A percentile compares a stretch with the other conserved stretches of the same genome.
phyloP scores from a whole-genome alignment of 1,140 invertebrate genomes.

The Oncopeltus fasciatus region DNA sequence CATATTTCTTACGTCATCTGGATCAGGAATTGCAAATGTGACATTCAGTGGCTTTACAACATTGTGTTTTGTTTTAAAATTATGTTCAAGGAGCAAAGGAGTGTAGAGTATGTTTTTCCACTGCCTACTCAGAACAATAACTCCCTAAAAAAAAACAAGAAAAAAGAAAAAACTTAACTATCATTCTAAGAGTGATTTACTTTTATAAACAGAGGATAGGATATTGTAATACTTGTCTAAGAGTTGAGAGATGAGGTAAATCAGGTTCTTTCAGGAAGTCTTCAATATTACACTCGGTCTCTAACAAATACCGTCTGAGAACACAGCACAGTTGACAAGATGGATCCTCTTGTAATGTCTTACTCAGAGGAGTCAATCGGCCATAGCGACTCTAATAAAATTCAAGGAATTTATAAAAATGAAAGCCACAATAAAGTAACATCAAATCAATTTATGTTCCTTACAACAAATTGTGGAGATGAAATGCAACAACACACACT shows the following conservation, averaged over 20 bases:
- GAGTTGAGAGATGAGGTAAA: conserved; percentile 70
- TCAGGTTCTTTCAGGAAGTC: conserved; percentile 66
- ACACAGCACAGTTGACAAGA: conserved; percentile 86
- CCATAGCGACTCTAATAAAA: conserved; percentile 72
- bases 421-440: neutral
- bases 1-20: conserved; percentile 49
- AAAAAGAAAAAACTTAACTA: conserved; percentile 13
- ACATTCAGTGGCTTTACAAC: conserved; percentile 70
- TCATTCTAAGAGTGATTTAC: neutral
- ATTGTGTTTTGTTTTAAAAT: conserved; percentile 59
- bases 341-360: conserved; percentile 87
- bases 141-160: conserved; percentile 43
- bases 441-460: no score
- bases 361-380: conserved; percentile 72
- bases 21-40: conserved; percentile 69
- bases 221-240: conserved; percentile 49
- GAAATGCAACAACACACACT: no score
- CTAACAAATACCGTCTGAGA: conserved; percentile 69
- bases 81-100: conserved; percentile 76
- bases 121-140: conserved; percentile 80
- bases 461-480: no score
- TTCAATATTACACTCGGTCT: conserved; percentile 61
- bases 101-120: conserved; percentile 96
- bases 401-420: conserved; percentile 15
- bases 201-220: neutral